Base-by-base conservation (phyloP, 2,888 invertebrate species). In the Acheta domesticus region DNA sequence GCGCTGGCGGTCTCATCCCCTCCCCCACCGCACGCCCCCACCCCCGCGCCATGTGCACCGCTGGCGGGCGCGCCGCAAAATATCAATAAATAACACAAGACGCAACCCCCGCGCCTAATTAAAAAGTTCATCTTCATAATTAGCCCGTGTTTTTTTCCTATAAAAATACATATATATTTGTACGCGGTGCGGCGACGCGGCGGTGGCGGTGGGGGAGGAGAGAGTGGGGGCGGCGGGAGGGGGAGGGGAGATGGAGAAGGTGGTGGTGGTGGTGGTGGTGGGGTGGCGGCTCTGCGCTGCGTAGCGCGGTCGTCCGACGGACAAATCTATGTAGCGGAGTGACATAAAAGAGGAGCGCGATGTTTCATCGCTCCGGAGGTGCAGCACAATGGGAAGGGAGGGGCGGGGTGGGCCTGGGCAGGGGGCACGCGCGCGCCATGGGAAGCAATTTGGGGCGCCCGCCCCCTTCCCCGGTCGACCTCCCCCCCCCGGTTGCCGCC, bases 81-180 rank as follows among this genome's bases (percentile, higher is more conserved):
- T 48, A 21, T 48, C 50, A 77, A 77, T 49, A 49, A 77, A 23
- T 50, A 62, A 20, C 77, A 49, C 49, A 77, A 16, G 23, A 49
- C 23, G 14, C 12, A 50, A 12, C 23, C 79, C 49, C 73, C 77
- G 80, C 36, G 36, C 36, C 81, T 81, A 81, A 81, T 81, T 81
- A 81, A 81, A 81, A 80, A 81, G 80, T 81, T 80, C 80, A 80
- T 81, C 81, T 80, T 81, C 77, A 80, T 80, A 80, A 81, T 80
- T 79, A 80, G 80, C 36, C 78, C 36, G 76, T 79, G 49, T 77
- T 76, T 23, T 76, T 76, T 21, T 49, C 48, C 48, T 49, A 49
- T 21, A 48, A 49, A 49, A 77, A 77, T 73, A 78, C 48, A 48
- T 78, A 48, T 19, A 49, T 76, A n/a, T 76, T 77, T 48, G 77